These are phyloP conservation scores for Drosophila dunni DNA, from an alignment of 1,140 invertebrate species.

Conservation along the genomic window DNA sequence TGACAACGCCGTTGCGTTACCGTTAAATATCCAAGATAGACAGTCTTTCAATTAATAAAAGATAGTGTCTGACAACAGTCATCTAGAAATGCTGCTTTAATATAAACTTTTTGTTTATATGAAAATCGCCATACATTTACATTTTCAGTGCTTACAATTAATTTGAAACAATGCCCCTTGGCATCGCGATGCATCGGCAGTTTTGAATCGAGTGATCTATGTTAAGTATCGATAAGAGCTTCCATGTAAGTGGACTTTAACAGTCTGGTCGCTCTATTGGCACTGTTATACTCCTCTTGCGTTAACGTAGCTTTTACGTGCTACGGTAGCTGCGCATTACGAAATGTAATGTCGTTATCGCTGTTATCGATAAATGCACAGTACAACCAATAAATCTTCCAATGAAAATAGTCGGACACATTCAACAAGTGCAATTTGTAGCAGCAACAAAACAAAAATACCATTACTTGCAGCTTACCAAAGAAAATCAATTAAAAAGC, in stretches of 20 bases:
- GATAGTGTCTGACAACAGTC: neutral
- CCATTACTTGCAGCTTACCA: neutral
- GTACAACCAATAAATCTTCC: constrained; percentile 20
- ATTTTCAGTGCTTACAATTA: neutral
- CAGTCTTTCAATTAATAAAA: neutral
- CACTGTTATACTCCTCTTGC: constrained; percentile 6
- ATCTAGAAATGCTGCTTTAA: neutral
- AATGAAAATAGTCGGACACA: constrained; percentile 28
- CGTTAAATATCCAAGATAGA: neutral
- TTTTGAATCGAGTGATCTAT: neutral
- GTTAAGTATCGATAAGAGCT: neutral
- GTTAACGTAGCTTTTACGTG: constrained; percentile 2
- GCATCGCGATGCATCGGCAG: too few relatives aligned
- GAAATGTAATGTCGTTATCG: constrained; percentile 1
- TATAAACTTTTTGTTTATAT: neutral
- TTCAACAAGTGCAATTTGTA: constrained; percentile 53
- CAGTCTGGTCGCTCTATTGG: neutral
- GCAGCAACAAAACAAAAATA: constrained; percentile 29
- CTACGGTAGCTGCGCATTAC: neutral
- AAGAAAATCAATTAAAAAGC: constrained; percentile 17
- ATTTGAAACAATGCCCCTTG: neutral
- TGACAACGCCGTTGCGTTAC: neutral
- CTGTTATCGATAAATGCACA: constrained; percentile 22
- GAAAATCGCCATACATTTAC: neutral
- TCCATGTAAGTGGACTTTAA: neutral